These are phyloP conservation scores for Platypus cylindrus DNA, from an alignment of 2,888 invertebrate genomes.

Conservation along the genomic window DNA sequence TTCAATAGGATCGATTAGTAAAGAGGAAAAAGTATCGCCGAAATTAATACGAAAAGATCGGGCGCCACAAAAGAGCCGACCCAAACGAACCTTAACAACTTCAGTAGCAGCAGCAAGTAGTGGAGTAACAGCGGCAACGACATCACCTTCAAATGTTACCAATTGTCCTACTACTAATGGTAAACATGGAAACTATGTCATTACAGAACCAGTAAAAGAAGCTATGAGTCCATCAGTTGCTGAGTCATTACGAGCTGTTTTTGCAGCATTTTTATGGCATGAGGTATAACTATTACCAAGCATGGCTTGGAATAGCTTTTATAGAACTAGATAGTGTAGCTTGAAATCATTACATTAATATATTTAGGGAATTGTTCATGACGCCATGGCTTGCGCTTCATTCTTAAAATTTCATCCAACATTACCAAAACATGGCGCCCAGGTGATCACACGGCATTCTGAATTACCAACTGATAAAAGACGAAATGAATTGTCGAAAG, in stretches of 20 bases:
- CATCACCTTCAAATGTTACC: slow-evolving; percentile 34
- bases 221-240: slow-evolving; percentile 88
- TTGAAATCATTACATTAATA: neutral
- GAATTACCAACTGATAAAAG: slow-evolving; percentile 34
- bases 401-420: slow-evolving; percentile 89
- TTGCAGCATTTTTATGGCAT: slow-evolving; percentile 95
- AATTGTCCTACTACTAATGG: slow-evolving; percentile 28
- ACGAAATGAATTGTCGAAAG: slow-evolving; percentile 39
- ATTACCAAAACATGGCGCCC: slow-evolving; percentile 65
- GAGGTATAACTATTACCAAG: slow-evolving; percentile 37
- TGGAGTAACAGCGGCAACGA: too few species aligned
- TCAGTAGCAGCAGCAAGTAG: too few species aligned
- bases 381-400: slow-evolving; percentile 95
- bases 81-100: too few species aligned
- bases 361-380: slow-evolving; percentile 76
- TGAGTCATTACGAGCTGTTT: slow-evolving; percentile 84
- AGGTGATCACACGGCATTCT: slow-evolving; percentile 54
- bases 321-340: neutral
- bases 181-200: slow-evolving; percentile 28
- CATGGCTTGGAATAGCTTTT: neutral
- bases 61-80: slow-evolving; percentile 35
- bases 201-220: slow-evolving; percentile 54
- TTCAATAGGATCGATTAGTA: slow-evolving; percentile 42
- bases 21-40: slow-evolving; percentile 43
- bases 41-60: slow-evolving; percentile 45